A percentile compares a stretch with the other conserved stretches of the same genome.
Evolutionary conservation across 2,888 invertebrate genomes (phyloP).

Genomic region (Coecobrya sp.): DNA sequence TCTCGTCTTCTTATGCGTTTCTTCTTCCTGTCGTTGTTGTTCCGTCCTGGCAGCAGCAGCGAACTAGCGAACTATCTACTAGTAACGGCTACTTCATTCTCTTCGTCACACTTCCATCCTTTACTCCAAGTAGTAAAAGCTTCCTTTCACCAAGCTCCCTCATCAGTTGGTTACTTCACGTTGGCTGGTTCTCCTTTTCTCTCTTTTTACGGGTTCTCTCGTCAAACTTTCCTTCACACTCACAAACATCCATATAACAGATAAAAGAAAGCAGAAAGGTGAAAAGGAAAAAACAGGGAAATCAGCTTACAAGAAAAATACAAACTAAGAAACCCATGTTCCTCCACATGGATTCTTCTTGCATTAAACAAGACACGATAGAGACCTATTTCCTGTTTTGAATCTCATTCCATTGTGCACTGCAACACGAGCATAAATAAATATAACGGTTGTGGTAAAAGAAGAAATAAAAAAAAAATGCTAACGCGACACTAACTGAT

Average conservation of each 20-base stretch:
- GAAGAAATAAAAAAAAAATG: conserved; percentile 35
- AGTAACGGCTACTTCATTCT: conserved; percentile 5
- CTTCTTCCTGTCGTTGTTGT: conserved; percentile 33
- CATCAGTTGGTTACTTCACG: conserved; percentile 31
- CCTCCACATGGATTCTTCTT: conserved; percentile 57
- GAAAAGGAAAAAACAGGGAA: conserved; percentile 2
- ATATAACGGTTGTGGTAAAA: conserved; percentile 8
- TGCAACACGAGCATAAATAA: background rate
- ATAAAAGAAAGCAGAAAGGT: conserved; percentile 11
- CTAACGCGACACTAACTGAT: conserved; percentile 53
- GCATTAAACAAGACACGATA: conserved; percentile 32
- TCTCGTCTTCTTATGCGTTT: conserved; percentile 49
- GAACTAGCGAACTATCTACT: background rate
- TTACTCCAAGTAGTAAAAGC: background rate
- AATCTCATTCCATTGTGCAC: conserved; percentile 23
- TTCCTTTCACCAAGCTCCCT: background rate
- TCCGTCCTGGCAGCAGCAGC: background rate
- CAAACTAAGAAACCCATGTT: conserved; percentile 29
- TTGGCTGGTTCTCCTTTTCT: background rate
- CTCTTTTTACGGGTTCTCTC: background rate
- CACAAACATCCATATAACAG: background rate
- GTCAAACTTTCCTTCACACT: background rate
- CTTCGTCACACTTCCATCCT: background rate
- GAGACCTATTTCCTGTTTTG: conserved; percentile 54
- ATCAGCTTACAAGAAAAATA: background rate